Evolutionary conservation across 2,113 vertebrate species (phyloP).

Genomic region (Periophthalmus modestus): DNA sequence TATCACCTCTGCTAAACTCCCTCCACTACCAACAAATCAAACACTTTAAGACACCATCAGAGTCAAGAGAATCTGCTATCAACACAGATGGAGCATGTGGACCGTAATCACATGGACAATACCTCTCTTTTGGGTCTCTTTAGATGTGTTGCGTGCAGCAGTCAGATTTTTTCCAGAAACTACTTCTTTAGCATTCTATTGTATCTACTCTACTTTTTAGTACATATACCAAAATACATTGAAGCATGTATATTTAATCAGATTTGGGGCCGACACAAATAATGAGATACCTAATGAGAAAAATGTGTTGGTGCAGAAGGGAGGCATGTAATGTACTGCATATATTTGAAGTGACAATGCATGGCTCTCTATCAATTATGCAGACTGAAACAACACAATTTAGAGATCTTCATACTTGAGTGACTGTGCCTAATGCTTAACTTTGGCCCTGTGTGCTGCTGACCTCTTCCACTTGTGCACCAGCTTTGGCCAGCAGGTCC

Average conservation of each 20-base stretch:
- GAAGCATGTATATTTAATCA: neutral
- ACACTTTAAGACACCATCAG: conserved; percentile 2
- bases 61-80: neutral
- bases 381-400: neutral
- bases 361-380: neutral
- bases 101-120: neutral
- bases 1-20: conserved; percentile 8
- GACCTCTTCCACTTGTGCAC: conserved; percentile 59
- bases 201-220: neutral
- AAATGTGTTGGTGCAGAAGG: no score
- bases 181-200: neutral
- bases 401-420: neutral
- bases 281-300: neutral
- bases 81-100: no score
- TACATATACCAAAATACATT: neutral
- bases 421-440: neutral
- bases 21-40: conserved; percentile 16
- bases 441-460: conserved; percentile 23
- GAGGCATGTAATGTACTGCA: no score
- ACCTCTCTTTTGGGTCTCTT: neutral
- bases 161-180: neutral
- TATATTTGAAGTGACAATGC: neutral
- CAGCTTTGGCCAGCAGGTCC: conserved; percentile 63
- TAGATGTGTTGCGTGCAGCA: no score
- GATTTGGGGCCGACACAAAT: neutral